Base-by-base conservation (phyloP, 2,797 vertebrate species). In the Loris lydekkerianus region DNA sequence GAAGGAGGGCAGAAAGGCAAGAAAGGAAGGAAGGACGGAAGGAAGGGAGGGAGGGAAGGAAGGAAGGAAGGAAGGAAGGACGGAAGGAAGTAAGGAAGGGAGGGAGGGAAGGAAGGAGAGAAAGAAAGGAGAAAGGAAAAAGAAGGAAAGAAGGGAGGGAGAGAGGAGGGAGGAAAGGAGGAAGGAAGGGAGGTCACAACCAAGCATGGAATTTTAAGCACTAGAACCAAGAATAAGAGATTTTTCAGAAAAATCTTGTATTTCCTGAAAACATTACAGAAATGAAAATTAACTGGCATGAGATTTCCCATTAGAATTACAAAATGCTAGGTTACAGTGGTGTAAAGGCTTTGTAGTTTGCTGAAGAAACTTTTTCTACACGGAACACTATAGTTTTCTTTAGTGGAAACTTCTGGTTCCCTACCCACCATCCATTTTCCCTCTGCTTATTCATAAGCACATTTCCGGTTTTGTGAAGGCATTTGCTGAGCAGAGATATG, bases 81-180 rank as follows among this genome's bases (percentile, higher is more conserved):
- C 5, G 7, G 4, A 5, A 40, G 2, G 67, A 11, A 34, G 3
- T 20, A 60, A 1, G 9, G 23, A 11, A 10, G 34, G 46, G 10
- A 5, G 80, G 3, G 34, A 37, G 25, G 23, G 3, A 60, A 20
- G 2, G 49, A 14, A 49, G 3, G 49, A 49, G 3, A 3, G 13
- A 49, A 49, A 46, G 5, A 10, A 11, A 23, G 3, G 10, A 11
- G 25, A 46, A 46, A 73, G 25, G 15, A 34, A 10, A 3, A 46
- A 7, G 13, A 29, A 29, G 11, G 25, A 7, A 15, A 7, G 25
- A 11, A 46, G 17, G 4, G 3, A 65, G 14, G 2, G 14, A 31
- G 5, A 4, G 40, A 1, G 67, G 21, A 34, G 3, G 7, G 11
- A 89, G 3, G 1, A 20, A 3, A 21, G 3, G n/a, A 10, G 3